A percentile compares a stretch with the other conserved stretches of the same genome.
Conservation (phyloP, 2,888 invertebrate genomes). For the Tryphoninae sp. region DNA sequence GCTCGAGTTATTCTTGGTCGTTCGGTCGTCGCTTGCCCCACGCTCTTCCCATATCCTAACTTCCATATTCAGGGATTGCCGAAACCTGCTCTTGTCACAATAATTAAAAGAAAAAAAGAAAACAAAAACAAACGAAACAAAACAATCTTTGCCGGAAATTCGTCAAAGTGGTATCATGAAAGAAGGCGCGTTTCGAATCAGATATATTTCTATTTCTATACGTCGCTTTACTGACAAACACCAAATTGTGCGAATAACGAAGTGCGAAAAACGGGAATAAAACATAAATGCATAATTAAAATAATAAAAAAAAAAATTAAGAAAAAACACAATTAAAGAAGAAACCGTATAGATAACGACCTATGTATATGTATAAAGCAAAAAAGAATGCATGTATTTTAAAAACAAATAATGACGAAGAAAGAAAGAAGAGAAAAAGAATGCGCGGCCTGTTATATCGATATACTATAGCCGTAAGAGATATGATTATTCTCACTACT, state of each 20-base stretch:
- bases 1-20: constrained; percentile 7
- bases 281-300: no score
- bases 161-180: constrained; percentile 49
- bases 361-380: constrained; percentile 51
- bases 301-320: constrained; percentile 22
- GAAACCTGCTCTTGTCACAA: constrained; percentile 31
- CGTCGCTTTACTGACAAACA: constrained; percentile 66
- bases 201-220: constrained; percentile 65
- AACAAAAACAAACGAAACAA: background rate
- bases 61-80: constrained; percentile 15
- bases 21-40: background rate
- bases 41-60: constrained; percentile 15
- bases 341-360: constrained; percentile 46
- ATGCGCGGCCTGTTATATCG: constrained; percentile 65
- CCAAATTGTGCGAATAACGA: constrained; percentile 63
- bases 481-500: constrained; percentile 47
- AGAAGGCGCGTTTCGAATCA: constrained; percentile 60
- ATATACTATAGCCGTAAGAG: constrained; percentile 62
- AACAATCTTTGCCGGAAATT: constrained; percentile 2
- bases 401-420: constrained; percentile 27
- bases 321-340: constrained; percentile 26
- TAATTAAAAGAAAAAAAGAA: constrained; percentile 18
- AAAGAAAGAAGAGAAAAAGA: constrained; percentile 22
- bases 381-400: constrained; percentile 58
- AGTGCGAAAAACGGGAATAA: constrained; percentile 49